phyloP scores from a whole-genome alignment of 2,888 invertebrate genomes.

The Atethmia centrago region DNA sequence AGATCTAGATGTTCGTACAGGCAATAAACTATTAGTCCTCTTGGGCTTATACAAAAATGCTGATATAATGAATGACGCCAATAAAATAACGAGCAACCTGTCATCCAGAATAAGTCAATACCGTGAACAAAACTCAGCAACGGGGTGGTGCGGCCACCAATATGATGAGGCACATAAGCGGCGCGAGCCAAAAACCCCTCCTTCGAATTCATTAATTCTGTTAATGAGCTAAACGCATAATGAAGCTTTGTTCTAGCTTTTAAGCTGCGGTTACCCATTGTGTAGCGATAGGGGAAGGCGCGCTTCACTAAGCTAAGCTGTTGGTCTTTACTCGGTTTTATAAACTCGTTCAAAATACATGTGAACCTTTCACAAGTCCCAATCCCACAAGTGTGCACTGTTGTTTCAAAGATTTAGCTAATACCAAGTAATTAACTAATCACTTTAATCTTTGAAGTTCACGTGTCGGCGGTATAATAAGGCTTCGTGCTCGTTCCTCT shows the following conservation, averaged over 20 bases:
- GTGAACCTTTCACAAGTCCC: constrained; percentile 29
- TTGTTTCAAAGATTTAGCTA: constrained; percentile 57
- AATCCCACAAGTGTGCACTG: constrained; percentile 12
- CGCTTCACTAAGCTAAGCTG: constrained; percentile 71
- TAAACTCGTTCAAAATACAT: constrained; percentile 48
- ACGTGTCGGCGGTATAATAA: constrained; percentile 42
- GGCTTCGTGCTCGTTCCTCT: constrained; percentile 26
- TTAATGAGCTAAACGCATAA: constrained; percentile 85
- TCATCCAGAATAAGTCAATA: constrained; percentile 18
- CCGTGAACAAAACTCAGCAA: constrained; percentile 32
- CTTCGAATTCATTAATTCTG: constrained; percentile 83
- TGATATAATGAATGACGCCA: neutral
- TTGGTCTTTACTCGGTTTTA: constrained; percentile 64
- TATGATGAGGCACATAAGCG: constrained; percentile 76
- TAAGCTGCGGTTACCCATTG: constrained; percentile 77
- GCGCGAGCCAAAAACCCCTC: constrained; percentile 78
- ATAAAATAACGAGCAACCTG: constrained; percentile 7
- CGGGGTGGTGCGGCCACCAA: constrained; percentile 68
- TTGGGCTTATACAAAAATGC: neutral
- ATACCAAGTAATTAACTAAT: constrained; percentile 41
- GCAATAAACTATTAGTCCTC: too few species aligned
- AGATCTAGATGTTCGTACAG: too few species aligned
- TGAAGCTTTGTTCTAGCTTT: constrained; percentile 81
- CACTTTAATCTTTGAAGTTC: constrained; percentile 51
- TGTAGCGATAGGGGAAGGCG: constrained; percentile 76